Evolutionary conservation across 2,113 vertebrate genomes (phyloP), one percentile per base, ranked within the genome.

Genomic region (Hemicordylus capensis): DNA sequence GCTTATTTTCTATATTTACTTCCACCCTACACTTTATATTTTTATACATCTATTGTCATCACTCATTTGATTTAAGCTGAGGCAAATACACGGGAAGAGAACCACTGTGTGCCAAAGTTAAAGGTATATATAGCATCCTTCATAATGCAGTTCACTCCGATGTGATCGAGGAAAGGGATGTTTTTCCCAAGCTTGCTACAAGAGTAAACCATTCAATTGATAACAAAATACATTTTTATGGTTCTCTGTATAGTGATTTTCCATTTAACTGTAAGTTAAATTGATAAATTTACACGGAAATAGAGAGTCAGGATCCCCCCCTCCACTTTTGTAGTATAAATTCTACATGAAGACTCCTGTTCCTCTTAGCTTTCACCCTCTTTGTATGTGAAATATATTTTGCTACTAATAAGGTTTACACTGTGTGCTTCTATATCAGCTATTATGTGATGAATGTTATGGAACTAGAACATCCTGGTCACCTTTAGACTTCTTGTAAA

Each of bases 191-290:
- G 93, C 93, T 91, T 94, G 90, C 94, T 93, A 94, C 90, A 90
- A 94, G 93, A 93, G 93, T 94, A 95, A 94, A 94, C 93, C 93
- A 94, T 95, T 94, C 94, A 93, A 92, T 93, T 94, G 93, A 91
- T 90, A 94, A 90, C 93, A 90, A 94, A 95, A 95, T 95, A 94
- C 83, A 90, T 94, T 94, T 95, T 94, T 94, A 94, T 95, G 93
- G 94, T 95, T 76, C 93, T 95, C 92, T 94, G 93, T 94, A 95
- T 94, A 95, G 94, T 91, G 93, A 95, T 94, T 95, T 95, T 94
- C 93, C 93, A 94, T 95, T 95, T 94, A 95, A 94, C 91, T 93
- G 93, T 94, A 95, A 93, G 91, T 95, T 95, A 95, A 94, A 94
- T 95, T 95, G 94, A 94, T 94, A 94, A 94, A 95, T 94, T 95